Evolutionary conservation across 2,888 invertebrate genomes (phyloP).

Genomic region (Philhelius pedissequus): DNA sequence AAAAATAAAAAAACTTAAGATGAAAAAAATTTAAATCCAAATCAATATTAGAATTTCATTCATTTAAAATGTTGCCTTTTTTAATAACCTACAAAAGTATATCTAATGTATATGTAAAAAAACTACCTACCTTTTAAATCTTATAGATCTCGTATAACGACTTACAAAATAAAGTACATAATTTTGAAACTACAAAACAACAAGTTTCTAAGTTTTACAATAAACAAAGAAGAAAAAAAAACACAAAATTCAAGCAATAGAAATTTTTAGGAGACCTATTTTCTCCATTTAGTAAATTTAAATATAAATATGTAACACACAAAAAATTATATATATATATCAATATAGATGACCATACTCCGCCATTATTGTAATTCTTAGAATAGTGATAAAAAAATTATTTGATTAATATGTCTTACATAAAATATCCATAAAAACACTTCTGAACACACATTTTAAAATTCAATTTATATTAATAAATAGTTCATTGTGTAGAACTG

Average conservation of each 20-base stretch:
- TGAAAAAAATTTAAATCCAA: not conserved
- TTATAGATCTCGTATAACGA: not conserved
- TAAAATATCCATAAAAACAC: slow-evolving; percentile 18
- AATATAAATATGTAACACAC: slow-evolving; percentile 22
- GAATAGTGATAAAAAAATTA: slow-evolving; percentile 42
- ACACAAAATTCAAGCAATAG: slow-evolving; percentile 50
- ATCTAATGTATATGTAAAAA: not conserved
- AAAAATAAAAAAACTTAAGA: not conserved
- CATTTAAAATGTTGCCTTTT: slow-evolving; percentile 31
- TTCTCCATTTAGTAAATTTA: slow-evolving; percentile 35
- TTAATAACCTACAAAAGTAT: slow-evolving; percentile 8
- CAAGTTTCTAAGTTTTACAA: slow-evolving; percentile 25
- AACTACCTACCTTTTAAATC: slow-evolving; percentile 3
- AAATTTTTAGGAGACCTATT: slow-evolving; percentile 48
- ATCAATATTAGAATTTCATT: not conserved
- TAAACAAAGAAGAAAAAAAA: not conserved
- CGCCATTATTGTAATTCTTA: slow-evolving; percentile 54
- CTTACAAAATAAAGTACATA: not conserved
- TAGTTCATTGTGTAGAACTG: slow-evolving; percentile 33
- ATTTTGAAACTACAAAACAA: slow-evolving; percentile 6
- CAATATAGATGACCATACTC: slow-evolving; percentile 25
- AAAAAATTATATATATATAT: not conserved
- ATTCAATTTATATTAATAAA: slow-evolving; percentile 8
- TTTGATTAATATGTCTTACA: slow-evolving; percentile 29
- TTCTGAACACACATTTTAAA: slow-evolving; percentile 42